Conservation (phyloP, 1,140 invertebrate genomes). For the Drosophila oshimai region DNA sequence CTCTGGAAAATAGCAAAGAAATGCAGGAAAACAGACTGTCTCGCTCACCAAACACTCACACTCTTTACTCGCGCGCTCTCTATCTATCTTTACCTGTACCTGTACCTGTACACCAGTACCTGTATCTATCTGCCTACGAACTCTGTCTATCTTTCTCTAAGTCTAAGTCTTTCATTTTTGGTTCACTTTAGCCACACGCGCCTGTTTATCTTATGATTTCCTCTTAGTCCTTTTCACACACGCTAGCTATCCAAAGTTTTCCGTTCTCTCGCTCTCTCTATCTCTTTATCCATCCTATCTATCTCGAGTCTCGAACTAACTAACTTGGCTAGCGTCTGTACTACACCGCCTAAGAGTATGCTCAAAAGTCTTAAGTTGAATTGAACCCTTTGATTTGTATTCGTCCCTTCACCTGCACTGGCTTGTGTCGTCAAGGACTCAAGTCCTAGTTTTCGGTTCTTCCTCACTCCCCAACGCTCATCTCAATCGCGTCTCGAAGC, state of each 20-base stretch:
- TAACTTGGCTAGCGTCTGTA: constrained; percentile 66
- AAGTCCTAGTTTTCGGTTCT: constrained; percentile 16
- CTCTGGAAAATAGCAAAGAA: not conserved
- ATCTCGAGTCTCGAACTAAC: constrained; percentile 26
- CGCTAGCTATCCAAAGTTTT: constrained; percentile 47
- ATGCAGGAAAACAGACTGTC: constrained; percentile 39
- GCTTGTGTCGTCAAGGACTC: constrained; percentile 10
- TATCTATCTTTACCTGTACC: constrained; percentile 25
- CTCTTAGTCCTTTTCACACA: constrained; percentile 53
- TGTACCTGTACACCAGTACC: constrained; percentile 35
- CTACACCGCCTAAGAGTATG: constrained; percentile 67
- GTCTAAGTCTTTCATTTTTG: constrained; percentile 58
- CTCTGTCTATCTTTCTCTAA: constrained; percentile 48
- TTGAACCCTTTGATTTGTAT: constrained; percentile 25
- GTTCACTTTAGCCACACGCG: constrained; percentile 61
- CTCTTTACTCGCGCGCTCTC: constrained; percentile 69
- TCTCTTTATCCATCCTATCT: constrained; percentile 21
- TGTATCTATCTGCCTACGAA: constrained; percentile 37
- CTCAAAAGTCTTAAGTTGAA: constrained; percentile 45
- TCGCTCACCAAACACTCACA: constrained; percentile 57
- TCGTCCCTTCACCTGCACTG: constrained; percentile 13
- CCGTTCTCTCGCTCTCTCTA: constrained; percentile 35
- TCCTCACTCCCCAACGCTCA: constrained; percentile 6
- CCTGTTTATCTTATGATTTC: constrained; percentile 60
- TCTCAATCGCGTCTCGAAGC: constrained; percentile 38